phyloP scores from a whole-genome alignment of 2,888 invertebrate species.

The Melinaea marsaeus region DNA sequence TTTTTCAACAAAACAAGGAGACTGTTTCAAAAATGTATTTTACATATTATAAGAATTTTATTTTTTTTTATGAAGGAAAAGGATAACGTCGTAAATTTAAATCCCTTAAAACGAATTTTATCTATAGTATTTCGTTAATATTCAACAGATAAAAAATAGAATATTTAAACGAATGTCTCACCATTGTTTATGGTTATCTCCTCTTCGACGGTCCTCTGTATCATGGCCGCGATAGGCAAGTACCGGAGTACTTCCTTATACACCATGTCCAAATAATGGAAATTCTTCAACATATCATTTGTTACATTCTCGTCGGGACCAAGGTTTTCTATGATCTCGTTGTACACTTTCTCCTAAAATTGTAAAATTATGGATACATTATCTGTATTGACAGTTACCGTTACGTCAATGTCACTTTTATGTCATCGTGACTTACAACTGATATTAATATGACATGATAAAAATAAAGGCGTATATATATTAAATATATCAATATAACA shows the following conservation, averaged over 20 bases:
- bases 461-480: too few relatives aligned
- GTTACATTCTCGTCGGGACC: constrained; percentile 43
- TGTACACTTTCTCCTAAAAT: constrained; percentile 54
- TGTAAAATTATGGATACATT: not conserved
- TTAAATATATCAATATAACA: too few relatives aligned
- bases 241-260: constrained; percentile 59
- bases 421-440: too few relatives aligned
- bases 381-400: not conserved
- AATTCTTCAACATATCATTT: constrained; percentile 48
- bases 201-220: constrained; percentile 60
- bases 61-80: too few relatives aligned
- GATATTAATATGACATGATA: too few relatives aligned
- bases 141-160: not conserved
- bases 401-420: too few relatives aligned
- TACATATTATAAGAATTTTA: too few relatives aligned
- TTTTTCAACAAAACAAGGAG: too few relatives aligned
- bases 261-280: constrained; percentile 57
- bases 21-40: too few relatives aligned
- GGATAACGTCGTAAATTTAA: too few relatives aligned
- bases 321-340: constrained; percentile 51
- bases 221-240: constrained; percentile 57
- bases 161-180: constrained; percentile 26
- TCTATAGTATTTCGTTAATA: too few relatives aligned
- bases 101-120: too few relatives aligned
- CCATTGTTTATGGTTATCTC: constrained; percentile 58